phyloP scores from a whole-genome alignment of 64 coral and sea anemone species.

The Pocillopora verrucosa region DNA sequence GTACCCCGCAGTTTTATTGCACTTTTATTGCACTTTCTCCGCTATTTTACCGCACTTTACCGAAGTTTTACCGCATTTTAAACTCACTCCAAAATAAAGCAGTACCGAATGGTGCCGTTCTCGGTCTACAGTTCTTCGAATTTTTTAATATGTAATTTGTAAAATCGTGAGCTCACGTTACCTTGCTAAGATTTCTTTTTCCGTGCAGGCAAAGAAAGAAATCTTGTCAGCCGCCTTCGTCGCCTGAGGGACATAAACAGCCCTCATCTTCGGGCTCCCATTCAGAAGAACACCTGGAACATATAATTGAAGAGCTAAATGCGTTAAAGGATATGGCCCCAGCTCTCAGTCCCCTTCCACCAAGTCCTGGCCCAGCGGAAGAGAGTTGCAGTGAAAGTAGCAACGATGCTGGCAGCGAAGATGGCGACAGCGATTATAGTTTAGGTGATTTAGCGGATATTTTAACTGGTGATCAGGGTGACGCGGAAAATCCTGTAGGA shows the following conservation, averaged over 20 bases:
- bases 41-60: too few species aligned
- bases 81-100: too few species aligned
- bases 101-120: too few species aligned
- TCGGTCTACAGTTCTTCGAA: not conserved
- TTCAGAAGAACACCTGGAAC: not conserved
- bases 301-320: not conserved
- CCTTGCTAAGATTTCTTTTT: not conserved
- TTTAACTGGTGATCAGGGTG: not conserved
- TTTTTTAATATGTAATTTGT: not conserved
- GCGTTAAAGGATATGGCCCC: not conserved
- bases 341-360: not conserved
- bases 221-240: not conserved
- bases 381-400: not conserved
- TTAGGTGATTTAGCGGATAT: slow-evolving; percentile 29
- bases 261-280: not conserved
- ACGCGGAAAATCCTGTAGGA: not conserved
- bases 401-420: slow-evolving; percentile 10
- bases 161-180: not conserved
- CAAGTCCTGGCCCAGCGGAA: slow-evolving; percentile 16
- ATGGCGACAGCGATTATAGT: slow-evolving; percentile 12
- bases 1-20: too few species aligned
- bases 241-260: not conserved
- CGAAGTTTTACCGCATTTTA: too few species aligned
- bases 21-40: too few species aligned
- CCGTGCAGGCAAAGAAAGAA: not conserved